Percentiles rank a stretch among this genome's conserved stretches.
These are phyloP conservation scores for Andricus grossulariae DNA, from an alignment of 1,140 invertebrate genomes.

Conservation along the genomic window DNA sequence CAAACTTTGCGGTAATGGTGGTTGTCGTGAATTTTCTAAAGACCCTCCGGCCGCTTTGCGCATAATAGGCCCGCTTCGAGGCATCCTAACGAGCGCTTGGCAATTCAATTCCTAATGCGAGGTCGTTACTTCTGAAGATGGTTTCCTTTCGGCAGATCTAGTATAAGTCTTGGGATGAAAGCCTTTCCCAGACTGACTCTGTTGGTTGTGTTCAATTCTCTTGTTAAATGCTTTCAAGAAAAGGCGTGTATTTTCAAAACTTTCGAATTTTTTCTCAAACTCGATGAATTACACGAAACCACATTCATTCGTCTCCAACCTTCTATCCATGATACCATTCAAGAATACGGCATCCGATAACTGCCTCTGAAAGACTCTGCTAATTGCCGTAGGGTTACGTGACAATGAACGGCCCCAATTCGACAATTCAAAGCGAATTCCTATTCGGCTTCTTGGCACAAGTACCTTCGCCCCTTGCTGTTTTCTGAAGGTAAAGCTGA, in stretches of 20 bases:
- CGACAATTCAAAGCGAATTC: constrained; percentile 28
- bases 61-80: constrained; percentile 34
- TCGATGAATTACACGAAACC: background rate
- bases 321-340: background rate
- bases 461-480: background rate
- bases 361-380: constrained; percentile 21
- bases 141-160: constrained; percentile 15
- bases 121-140: constrained; percentile 53
- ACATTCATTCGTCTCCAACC: background rate
- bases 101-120: constrained; percentile 61
- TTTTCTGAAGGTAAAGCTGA: background rate
- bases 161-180: background rate
- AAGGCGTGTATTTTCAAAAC: background rate
- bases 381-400: constrained; percentile 21
- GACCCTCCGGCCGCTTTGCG: constrained; percentile 34
- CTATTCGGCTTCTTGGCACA: constrained; percentile 27
- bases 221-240: constrained; percentile 26
- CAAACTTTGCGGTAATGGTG: constrained; percentile 32
- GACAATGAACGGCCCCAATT: constrained; percentile 19
- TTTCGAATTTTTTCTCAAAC: background rate
- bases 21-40: constrained; percentile 51
- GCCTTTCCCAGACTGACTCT: constrained; percentile 8
- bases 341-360: constrained; percentile 4
- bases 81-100: constrained; percentile 56
- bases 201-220: constrained; percentile 1